phyloP scores from a whole-genome alignment of 2,888 invertebrate species.

The Lithophane semibrunnea region DNA sequence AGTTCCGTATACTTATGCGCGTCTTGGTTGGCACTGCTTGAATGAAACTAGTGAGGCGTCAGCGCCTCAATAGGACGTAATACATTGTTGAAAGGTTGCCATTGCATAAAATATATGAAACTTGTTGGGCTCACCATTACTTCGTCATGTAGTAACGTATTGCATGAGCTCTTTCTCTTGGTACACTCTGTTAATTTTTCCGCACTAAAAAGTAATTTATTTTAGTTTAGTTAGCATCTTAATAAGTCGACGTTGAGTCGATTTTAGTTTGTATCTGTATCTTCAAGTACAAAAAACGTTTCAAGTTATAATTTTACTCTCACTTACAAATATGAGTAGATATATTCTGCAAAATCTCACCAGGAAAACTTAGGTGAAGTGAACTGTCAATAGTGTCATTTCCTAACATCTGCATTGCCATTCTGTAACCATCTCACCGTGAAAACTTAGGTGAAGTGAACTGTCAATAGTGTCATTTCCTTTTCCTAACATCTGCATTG shows the following conservation, averaged over 20 bases:
- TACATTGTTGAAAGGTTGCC: constrained; percentile 48
- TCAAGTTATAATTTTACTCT: not conserved
- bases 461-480: no score
- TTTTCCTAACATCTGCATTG: no score
- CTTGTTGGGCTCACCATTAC: constrained; percentile 4
- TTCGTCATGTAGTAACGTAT: constrained; percentile 2
- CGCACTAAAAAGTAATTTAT: constrained; percentile 35
- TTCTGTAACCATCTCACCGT: no score
- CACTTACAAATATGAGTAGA: not conserved
- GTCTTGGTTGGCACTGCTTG: constrained; percentile 55
- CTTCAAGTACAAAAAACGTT: not conserved
- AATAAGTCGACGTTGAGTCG: not conserved
- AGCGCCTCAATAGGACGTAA: constrained; percentile 5
- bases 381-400: not conserved
- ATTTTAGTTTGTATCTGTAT: not conserved
- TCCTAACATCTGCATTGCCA: not conserved
- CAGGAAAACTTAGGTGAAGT: not conserved
- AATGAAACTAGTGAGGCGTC: constrained; percentile 37
- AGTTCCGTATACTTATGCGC: constrained; percentile 19
- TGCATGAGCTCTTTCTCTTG: constrained; percentile 14
- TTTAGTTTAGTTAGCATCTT: not conserved
- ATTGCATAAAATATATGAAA: constrained; percentile 23
- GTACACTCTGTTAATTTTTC: constrained; percentile 31
- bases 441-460: no score
- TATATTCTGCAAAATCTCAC: not conserved